A percentile compares a stretch with the other conserved stretches of the same genome.
These are phyloP conservation scores for Pristiophorus japonicus DNA, from an alignment of 2,113 vertebrate genomes.

Conservation along the genomic window DNA sequence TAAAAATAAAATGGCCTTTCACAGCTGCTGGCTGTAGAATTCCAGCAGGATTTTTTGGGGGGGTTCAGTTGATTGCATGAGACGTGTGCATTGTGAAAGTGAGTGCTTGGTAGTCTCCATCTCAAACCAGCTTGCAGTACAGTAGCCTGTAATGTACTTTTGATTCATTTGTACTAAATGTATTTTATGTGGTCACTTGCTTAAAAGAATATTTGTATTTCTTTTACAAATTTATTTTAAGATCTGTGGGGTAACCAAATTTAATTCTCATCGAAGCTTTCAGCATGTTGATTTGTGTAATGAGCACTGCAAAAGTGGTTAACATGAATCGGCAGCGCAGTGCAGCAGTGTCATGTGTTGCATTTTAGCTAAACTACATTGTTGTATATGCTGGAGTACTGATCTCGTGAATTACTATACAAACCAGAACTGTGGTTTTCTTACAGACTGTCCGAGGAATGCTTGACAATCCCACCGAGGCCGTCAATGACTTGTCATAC, in stretches of 20 bases:
- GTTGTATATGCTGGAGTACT: background rate
- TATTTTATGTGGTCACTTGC: background rate
- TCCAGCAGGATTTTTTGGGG: background rate
- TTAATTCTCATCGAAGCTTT: background rate
- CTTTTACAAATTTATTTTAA: background rate
- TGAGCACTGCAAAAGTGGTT: background rate
- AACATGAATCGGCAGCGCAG: background rate
- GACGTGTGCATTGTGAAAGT: background rate
- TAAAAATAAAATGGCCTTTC: background rate
- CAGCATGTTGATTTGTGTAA: background rate
- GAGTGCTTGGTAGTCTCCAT: background rate
- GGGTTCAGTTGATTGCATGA: background rate
- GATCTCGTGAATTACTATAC: background rate
- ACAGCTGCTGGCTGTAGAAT: background rate
- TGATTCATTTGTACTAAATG: background rate
- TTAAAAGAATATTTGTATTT: background rate
- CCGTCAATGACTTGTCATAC: slow-evolving; percentile 84
- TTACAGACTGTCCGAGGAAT: slow-evolving; percentile 81
- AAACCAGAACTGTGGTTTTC: slow-evolving; percentile 16
- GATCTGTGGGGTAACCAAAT: background rate
- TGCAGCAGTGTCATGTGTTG: background rate
- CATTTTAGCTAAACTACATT: background rate
- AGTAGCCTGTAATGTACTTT: background rate
- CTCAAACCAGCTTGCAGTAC: background rate
- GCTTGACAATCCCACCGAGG: slow-evolving; percentile 89